phyloP scores from a whole-genome alignment of 2,888 invertebrate genomes.

The Cylloceria caligata region DNA sequence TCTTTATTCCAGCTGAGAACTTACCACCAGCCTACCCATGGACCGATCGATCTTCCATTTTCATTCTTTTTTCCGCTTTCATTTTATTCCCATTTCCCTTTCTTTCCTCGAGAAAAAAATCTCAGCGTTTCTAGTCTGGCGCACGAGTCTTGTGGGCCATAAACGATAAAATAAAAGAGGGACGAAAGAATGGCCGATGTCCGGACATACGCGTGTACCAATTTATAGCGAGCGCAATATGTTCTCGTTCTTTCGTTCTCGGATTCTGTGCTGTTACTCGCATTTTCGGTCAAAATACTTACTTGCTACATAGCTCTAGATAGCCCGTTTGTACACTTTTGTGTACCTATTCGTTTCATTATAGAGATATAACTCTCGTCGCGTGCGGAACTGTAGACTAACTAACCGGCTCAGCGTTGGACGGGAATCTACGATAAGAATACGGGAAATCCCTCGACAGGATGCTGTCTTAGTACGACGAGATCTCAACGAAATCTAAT shows the following conservation, averaged over 20 bases:
- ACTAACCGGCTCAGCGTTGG: neutral
- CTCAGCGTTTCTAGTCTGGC: slow-evolving; percentile 55
- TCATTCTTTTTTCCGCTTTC: slow-evolving; percentile 15
- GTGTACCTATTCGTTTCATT: slow-evolving; percentile 40
- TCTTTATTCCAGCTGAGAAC: slow-evolving; percentile 29
- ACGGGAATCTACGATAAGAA: slow-evolving; percentile 20
- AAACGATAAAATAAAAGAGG: slow-evolving; percentile 36
- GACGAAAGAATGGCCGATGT: slow-evolving; percentile 47
- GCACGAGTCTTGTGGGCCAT: slow-evolving; percentile 51
- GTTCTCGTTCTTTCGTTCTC: slow-evolving; percentile 21
- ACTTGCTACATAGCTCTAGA: slow-evolving; percentile 19
- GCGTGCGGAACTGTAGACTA: slow-evolving; percentile 13
- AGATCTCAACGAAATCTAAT: no score
- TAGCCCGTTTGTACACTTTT: slow-evolving; percentile 28
- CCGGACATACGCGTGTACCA: slow-evolving; percentile 45
- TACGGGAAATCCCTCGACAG: neutral
- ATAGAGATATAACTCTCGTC: slow-evolving; percentile 39
- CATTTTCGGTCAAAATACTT: slow-evolving; percentile 12
- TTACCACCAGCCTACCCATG: slow-evolving; percentile 36
- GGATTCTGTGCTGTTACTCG: neutral
- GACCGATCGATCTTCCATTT: slow-evolving; percentile 40
- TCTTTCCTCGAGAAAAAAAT: slow-evolving; percentile 25
- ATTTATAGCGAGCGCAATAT: slow-evolving; percentile 39
- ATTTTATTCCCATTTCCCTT: slow-evolving; percentile 14
- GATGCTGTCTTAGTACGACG: no score